phyloP scores from a whole-genome alignment of 2,888 invertebrate genomes.

The Hydrotaea diabolus region DNA sequence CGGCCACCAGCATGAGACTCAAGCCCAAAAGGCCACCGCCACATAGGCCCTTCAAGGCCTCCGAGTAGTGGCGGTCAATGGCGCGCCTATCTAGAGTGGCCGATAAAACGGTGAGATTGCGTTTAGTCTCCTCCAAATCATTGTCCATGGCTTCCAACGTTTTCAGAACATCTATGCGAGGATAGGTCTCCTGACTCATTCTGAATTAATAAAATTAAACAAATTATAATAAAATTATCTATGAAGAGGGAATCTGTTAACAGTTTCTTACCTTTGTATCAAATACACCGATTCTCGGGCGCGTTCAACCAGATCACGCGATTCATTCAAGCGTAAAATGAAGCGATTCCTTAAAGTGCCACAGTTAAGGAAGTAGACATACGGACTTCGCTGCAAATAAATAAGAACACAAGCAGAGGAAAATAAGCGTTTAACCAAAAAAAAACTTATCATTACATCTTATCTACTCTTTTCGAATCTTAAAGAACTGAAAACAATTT shows the following conservation, averaged over 20 bases:
- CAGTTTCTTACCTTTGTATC: conserved; percentile 77
- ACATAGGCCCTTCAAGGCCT: conserved; percentile 90
- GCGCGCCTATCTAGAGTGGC: conserved; percentile 91
- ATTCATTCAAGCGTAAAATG: conserved; percentile 80
- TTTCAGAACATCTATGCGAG: conserved; percentile 78
- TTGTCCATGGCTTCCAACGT: conserved; percentile 78
- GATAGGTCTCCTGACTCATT: conserved; percentile 80
- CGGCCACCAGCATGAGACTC: conserved; percentile 93
- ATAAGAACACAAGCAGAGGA: conserved; percentile 13
- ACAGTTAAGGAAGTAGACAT: conserved; percentile 80
- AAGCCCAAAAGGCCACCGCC: conserved; percentile 91
- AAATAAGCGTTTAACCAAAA: conserved; percentile 8
- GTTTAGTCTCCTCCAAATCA: conserved; percentile 79
- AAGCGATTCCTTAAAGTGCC: conserved; percentile 80
- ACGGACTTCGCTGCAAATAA: conserved; percentile 79
- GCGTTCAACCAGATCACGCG: conserved; percentile 80
- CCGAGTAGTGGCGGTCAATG: conserved; percentile 90
- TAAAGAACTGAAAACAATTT: conserved; percentile 2
- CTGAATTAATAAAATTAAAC: conserved; percentile 67
- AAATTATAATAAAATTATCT: no score
- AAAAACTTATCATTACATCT: neutral
- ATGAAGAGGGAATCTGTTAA: no score
- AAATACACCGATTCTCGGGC: conserved; percentile 79
- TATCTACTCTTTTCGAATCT: neutral
- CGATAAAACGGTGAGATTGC: conserved; percentile 81